Evolutionary conservation across 2,888 invertebrate genomes (phyloP).

Genomic region (Griposia aprilina): DNA sequence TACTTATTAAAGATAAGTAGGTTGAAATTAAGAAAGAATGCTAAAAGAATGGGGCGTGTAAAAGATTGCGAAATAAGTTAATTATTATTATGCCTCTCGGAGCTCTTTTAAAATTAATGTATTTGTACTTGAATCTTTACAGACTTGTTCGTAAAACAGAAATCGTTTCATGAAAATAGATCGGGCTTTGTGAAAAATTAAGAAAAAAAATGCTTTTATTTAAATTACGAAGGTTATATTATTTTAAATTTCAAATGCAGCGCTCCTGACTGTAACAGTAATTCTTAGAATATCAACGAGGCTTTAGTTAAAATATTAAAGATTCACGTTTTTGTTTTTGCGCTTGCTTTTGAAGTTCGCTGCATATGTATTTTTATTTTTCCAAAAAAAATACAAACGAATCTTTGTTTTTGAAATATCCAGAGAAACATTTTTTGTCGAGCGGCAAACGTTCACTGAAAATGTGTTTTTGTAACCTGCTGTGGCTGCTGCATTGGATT

Average conservation of each 20-base stretch:
- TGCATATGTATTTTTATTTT: background rate
- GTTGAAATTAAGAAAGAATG: slow-evolving; percentile 37
- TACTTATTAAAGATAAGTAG: slow-evolving; percentile 45
- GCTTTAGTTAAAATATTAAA: background rate
- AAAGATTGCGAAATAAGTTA: slow-evolving; percentile 52
- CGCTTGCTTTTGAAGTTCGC: slow-evolving; percentile 7
- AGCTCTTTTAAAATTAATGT: slow-evolving; percentile 46
- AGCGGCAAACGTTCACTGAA: background rate
- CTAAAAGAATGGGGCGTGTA: slow-evolving; percentile 32
- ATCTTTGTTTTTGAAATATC: background rate
- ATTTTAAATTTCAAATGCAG: background rate
- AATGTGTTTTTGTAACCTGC: background rate
- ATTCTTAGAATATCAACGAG: background rate
- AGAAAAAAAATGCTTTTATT: background rate
- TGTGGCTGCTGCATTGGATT: too few relatives aligned
- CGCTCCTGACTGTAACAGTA: background rate
- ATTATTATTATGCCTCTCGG: slow-evolving; percentile 44
- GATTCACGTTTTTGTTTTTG: background rate
- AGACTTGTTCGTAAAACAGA: slow-evolving; percentile 22
- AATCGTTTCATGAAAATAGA: background rate
- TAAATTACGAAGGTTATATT: background rate
- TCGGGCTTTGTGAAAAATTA: background rate
- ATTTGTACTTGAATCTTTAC: slow-evolving; percentile 46
- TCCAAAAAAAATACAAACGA: background rate
- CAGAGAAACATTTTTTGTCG: background rate